phyloP scores from a whole-genome alignment of 2,888 invertebrate genomes.

The Molanna angustata region DNA sequence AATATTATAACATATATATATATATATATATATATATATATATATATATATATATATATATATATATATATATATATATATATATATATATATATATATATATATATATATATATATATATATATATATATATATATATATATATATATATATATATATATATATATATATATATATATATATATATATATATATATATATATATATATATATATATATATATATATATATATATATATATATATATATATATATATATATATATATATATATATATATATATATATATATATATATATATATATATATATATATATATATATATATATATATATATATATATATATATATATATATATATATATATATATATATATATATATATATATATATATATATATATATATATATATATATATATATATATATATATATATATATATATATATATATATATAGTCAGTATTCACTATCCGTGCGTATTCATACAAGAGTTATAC shows the following conservation, averaged over 20 bases:
- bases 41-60: slow-evolving; percentile 14
- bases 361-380: background rate
- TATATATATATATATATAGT: too few species aligned
- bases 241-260: background rate
- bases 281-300: background rate
- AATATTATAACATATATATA: too few species aligned
- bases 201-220: background rate
- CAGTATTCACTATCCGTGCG: too few species aligned
- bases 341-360: background rate
- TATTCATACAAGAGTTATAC: too few species aligned
- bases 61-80: slow-evolving; percentile 8
- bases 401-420: background rate
- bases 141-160: background rate
- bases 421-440: too few species aligned
- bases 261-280: background rate
- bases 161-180: background rate
- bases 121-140: background rate
- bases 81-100: slow-evolving; percentile 3
- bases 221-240: background rate
- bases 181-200: background rate
- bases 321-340: background rate
- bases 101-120: background rate
- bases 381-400: background rate
- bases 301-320: background rate
- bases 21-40: slow-evolving; percentile 14